Base-by-base conservation (phyloP, 1,140 invertebrate genomes). In the Augochlora pura region DNA sequence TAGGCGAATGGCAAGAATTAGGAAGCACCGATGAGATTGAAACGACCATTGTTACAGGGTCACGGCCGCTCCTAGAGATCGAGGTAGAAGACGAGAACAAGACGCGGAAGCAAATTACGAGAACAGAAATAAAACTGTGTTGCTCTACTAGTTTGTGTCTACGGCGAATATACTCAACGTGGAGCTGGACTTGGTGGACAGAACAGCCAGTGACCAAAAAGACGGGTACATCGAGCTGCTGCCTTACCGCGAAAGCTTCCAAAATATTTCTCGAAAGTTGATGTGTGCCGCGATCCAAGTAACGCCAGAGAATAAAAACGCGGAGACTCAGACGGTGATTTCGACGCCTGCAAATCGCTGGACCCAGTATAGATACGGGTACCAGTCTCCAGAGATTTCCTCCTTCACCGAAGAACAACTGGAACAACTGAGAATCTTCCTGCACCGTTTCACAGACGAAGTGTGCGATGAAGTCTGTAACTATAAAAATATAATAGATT, bases 171-270 rank as follows among this genome's bases (percentile, higher is more conserved):
- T 89, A 23, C 77, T 90, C 12, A 86, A 88, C 38, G 70, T 39
- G 38, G 76, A 70, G 2, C 16, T 83, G 2, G 72, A 77, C 23
- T 49, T 90, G 10, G 42, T 63, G n/a, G 84, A 91, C 32, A 92
- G 95, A 57, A 91, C 93, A 71, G 93, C 93, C 0, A 91, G 94
- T 38, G 93, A 94, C 62, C 94, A 94, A 49, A 92, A 94, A 64
- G 96, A 96, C 90, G 95, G 95, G 49, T 96, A 95, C 81, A 93
- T 95, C 62, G 95, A 96, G 87, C 83, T 96, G 21, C 90, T 94
- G 77, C 93, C 94, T 7, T 91, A 92, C 59, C 93, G 93, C 65
- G 93, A 95, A 52, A 93, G 91, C 18, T 95, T 94, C 83, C 93
- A 94, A 42, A 95, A 94, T 87, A 89, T 96, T n/a, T 91, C 88